Evolutionary conservation across 2,113 vertebrate genomes (phyloP).

Genomic region (mouse (Mus musculus)): DNA sequence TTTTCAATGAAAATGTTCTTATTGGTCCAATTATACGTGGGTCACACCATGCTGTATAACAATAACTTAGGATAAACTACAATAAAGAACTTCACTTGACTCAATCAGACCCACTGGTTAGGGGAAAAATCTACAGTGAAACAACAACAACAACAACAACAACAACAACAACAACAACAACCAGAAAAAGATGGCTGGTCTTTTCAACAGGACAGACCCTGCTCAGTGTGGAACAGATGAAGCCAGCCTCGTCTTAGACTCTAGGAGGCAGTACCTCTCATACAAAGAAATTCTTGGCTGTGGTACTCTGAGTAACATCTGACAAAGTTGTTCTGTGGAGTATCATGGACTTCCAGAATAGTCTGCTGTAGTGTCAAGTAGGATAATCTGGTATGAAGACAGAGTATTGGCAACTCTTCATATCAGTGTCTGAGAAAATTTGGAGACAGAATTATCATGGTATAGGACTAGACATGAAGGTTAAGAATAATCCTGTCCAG

Average conservation of each 20-base stretch:
- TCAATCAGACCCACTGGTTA: background rate
- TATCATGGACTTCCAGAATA: background rate
- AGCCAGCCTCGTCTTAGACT: background rate
- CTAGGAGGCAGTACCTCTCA: background rate
- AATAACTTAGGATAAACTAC: no score
- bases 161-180: no score
- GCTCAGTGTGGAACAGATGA: background rate
- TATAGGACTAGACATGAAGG: no score
- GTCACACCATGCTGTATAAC: no score
- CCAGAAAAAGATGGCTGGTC: background rate
- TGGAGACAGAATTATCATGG: no score
- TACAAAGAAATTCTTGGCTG: background rate
- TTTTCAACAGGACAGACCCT: background rate
- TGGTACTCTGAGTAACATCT: background rate
- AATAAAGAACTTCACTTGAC: background rate
- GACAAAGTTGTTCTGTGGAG: background rate
- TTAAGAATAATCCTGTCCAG: no score
- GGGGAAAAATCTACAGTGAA: background rate
- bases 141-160: background rate
- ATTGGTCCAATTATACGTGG: background rate
- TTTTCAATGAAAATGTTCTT: background rate
- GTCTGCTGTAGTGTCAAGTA: background rate
- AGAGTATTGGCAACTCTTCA: background rate
- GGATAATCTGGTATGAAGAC: background rate
- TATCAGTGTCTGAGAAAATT: no score